Base-by-base conservation (phyloP, 2,797 vertebrate genomes). In the Hemitrygon akajei region DNA sequence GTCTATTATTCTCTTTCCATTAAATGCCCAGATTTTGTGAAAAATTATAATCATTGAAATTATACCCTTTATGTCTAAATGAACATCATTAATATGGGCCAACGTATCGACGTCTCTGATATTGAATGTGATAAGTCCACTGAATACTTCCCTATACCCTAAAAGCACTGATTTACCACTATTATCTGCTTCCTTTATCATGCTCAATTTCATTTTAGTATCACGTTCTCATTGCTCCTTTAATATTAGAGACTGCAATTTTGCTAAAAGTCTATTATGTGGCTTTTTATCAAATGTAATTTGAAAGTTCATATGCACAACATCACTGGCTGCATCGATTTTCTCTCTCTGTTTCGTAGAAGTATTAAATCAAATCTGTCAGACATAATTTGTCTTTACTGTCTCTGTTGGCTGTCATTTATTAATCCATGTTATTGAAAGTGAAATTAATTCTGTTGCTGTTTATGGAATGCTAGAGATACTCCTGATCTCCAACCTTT, bases 251-350 rank as follows among this genome's bases (percentile, higher is more conserved):
- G 22, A 25, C 40, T 84, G 25, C 22, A 79, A 79, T 79, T 79
- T 79, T 79, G 77, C 77, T 79, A 79, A 79, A 79, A 79, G 77
- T 79, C 40, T 56, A 84, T 84, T 84, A 56, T 84, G 47, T 27
- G 81, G 47, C 40, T 25, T 27, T 56, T 84, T 84, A 84, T 84
- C 47, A 12, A 47, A 84, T 56, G 47, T 27, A 47, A 25, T 27
- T 84, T 82, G 80, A 47, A 82, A 56, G 80, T 82, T 40, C 40
- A 47, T 47, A 56, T 25, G 12, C 80, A 84, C 47, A 58, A 56
- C 81, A 58, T 56, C 47, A 58, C 40, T 84, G 40, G 4, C 47
- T 84, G 25, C 47, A 47, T 58, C 11, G 20, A 56, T 84, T 27
- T 37, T n/a, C 80, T 7, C 80, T 10, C 77, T 40, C 40, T 81